Percentiles rank a stretch among this genome's conserved stretches.
Evolutionary conservation across 2,113 vertebrate genomes (phyloP).

Genomic region (Nannospalax galili): DNA sequence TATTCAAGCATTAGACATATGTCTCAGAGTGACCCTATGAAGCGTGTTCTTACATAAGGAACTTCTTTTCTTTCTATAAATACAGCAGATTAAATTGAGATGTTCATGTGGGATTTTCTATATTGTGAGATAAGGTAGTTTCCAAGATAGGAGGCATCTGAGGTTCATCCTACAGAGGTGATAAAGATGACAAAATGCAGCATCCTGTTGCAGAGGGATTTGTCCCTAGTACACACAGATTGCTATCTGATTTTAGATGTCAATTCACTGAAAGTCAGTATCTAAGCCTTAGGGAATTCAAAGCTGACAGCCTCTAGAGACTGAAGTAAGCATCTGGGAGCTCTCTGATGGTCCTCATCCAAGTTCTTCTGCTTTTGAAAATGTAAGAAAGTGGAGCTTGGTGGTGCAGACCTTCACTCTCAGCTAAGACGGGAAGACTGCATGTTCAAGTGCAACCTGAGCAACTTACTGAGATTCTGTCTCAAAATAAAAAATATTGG

Average conservation of each 20-base stretch:
- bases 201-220: neutral
- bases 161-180: neutral
- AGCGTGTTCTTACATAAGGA: neutral
- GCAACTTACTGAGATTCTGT: neutral
- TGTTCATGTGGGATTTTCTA: neutral
- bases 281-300: neutral
- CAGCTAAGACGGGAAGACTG: too few relatives aligned
- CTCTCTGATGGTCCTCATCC: neutral
- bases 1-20: neutral
- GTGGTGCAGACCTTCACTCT: neutral
- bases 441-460: neutral
- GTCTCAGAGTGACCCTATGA: neutral
- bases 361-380: neutral
- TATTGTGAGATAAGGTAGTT: neutral
- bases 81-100: neutral
- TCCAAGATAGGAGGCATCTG: neutral
- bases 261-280: neutral
- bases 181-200: neutral
- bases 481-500: neutral
- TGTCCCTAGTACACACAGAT: neutral
- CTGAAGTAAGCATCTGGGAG: neutral
- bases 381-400: neutral
- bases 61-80: neutral
- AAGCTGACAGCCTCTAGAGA: neutral
- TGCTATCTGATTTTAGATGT: neutral